A percentile compares a stretch with the other conserved stretches of the same genome.
Conservation (phyloP, 64 coral and sea anemone species). For the Catalaphyllia jardinei region DNA sequence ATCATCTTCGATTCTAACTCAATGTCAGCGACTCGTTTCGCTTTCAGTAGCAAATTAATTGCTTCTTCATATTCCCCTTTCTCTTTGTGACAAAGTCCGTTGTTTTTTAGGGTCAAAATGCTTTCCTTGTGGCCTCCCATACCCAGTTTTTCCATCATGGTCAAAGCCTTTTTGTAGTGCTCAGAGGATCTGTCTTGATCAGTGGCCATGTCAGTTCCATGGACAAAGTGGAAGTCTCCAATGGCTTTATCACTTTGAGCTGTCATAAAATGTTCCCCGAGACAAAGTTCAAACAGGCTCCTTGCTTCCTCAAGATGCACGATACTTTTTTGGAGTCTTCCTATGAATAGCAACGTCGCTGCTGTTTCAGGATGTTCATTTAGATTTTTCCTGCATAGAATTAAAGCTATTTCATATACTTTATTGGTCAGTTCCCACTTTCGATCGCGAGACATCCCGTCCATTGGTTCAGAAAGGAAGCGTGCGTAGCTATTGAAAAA, state of each 20-base stretch:
- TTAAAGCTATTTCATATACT: neutral
- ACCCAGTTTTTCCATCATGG: neutral
- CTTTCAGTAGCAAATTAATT: neutral
- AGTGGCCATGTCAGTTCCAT: neutral
- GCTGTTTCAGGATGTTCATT: constrained; percentile 4
- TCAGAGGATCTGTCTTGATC: neutral
- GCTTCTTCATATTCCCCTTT: constrained; percentile 3
- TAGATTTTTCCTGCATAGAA: neutral
- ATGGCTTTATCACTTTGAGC: constrained; percentile 41
- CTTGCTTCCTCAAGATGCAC: neutral
- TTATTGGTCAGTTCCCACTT: no score
- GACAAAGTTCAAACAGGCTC: neutral
- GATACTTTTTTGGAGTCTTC: neutral
- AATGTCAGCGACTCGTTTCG: constrained; percentile 4
- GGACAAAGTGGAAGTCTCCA: constrained; percentile 19
- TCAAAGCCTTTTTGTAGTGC: constrained; percentile 6
- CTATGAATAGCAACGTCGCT: neutral
- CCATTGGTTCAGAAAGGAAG: neutral
- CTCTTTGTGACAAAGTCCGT: neutral
- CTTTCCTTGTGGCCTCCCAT: constrained; percentile 23
- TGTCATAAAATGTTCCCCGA: constrained; percentile 27
- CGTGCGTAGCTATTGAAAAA: constrained; percentile 48
- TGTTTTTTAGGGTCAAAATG: constrained; percentile 16
- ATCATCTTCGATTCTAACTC: constrained; percentile 12
- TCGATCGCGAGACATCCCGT: no score